Evolutionary conservation across 2,888 invertebrate species (phyloP).

Genomic region (Rhagonycha fulva): DNA sequence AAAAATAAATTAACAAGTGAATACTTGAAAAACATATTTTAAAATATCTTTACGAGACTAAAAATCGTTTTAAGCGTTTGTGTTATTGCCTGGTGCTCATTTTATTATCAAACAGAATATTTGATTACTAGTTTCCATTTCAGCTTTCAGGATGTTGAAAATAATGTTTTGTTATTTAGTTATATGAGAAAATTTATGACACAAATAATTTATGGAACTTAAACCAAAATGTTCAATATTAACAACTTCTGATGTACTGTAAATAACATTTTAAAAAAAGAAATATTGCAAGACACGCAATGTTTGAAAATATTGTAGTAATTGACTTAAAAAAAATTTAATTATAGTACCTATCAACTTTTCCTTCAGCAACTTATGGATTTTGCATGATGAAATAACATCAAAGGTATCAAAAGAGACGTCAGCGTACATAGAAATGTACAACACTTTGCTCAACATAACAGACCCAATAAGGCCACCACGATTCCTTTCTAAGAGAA

Average conservation of each 20-base stretch:
- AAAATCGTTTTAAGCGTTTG: not conserved
- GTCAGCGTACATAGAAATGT: not conserved
- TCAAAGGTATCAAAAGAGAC: not conserved
- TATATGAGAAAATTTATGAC: not conserved
- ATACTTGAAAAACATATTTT: not conserved
- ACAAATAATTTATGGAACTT: not conserved
- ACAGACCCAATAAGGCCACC: no score
- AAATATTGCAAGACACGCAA: not conserved
- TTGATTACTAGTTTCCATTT: not conserved
- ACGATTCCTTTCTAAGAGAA: not conserved
- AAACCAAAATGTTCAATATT: not conserved
- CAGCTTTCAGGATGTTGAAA: not conserved
- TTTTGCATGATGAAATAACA: not conserved
- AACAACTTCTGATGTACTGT: not conserved
- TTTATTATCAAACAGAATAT: not conserved
- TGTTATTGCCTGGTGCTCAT: not conserved
- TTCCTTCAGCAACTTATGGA: not conserved
- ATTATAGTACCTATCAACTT: not conserved
- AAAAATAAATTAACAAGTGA: not conserved
- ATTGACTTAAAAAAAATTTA: not conserved
- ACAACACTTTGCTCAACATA: not conserved
- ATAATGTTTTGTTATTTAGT: not conserved
- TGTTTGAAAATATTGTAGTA: not conserved
- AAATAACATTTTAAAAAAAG: not conserved
- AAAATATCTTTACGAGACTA: not conserved